These are phyloP conservation scores for Eueremaeus valkanovi DNA, from an alignment of 2,888 invertebrate species.

Conservation along the genomic window DNA sequence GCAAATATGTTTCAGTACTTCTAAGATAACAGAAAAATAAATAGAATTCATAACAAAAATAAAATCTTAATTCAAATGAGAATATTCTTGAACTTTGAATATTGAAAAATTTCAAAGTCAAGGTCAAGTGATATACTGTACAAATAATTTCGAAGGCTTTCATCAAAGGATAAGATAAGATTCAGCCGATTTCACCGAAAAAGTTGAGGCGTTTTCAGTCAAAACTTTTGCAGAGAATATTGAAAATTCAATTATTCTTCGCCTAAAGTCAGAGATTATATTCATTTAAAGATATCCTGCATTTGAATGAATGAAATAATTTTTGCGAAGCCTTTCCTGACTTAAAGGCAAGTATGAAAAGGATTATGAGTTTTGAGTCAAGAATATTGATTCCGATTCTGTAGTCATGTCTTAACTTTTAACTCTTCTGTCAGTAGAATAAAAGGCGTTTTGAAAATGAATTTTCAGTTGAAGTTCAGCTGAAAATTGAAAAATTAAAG, in stretches of 20 bases:
- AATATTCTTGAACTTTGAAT: neutral
- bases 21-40: too few relatives aligned
- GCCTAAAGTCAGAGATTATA: slow-evolving; percentile 6
- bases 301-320: neutral
- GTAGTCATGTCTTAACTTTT: neutral
- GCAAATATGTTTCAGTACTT: too few relatives aligned
- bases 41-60: too few relatives aligned
- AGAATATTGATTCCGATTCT: neutral
- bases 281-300: neutral
- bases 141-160: neutral
- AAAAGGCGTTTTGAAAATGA: neutral
- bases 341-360: neutral
- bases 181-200: neutral
- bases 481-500: neutral
- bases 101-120: neutral
- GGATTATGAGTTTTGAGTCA: neutral
- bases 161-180: neutral
- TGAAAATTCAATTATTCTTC: neutral
- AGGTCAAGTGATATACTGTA: slow-evolving; percentile 7
- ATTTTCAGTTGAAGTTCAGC: neutral
- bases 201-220: neutral
- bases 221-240: neutral
- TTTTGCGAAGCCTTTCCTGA: neutral
- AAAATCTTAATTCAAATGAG: neutral
- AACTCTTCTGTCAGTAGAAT: neutral